A percentile compares a stretch with the other conserved stretches of the same genome.
phyloP scores from a whole-genome alignment of 2,797 vertebrate species.

The Pyrocephalus nanus region DNA sequence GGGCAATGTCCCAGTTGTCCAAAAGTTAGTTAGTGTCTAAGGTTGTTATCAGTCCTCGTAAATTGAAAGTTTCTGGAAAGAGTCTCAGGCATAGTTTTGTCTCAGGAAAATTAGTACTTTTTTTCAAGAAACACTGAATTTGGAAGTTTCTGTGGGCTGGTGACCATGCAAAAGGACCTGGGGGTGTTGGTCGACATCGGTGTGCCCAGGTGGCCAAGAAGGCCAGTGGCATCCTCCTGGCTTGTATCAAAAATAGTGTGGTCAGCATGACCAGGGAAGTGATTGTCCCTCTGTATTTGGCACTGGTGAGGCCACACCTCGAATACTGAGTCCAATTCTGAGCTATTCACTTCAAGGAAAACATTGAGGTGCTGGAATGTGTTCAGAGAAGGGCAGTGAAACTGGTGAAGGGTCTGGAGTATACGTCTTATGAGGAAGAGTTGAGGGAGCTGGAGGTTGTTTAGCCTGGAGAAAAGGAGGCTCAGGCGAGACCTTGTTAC shows the following conservation, averaged over 20 bases:
- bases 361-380: neutral
- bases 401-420: neutral
- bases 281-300: neutral
- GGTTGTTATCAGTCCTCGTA: neutral
- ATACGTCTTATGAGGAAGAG: neutral
- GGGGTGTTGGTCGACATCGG: neutral
- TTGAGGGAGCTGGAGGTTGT: neutral
- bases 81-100: neutral
- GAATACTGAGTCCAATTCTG: neutral
- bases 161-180: neutral
- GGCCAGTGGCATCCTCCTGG: neutral
- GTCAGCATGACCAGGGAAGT: neutral
- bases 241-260: neutral
- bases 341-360: neutral
- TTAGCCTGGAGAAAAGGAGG: neutral
- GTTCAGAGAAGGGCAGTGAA: neutral
- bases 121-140: neutral
- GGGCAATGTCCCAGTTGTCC: neutral
- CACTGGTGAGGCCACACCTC: neutral
- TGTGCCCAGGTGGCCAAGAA: neutral
- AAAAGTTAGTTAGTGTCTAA: neutral
- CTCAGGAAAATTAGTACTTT: neutral
- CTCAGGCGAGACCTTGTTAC: neutral
- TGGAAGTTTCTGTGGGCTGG: neutral
- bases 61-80: neutral